Percentiles rank a stretch among this genome's conserved stretches.
Conservation (phyloP, 2,888 invertebrate species). For the Ormyrus labotus region DNA sequence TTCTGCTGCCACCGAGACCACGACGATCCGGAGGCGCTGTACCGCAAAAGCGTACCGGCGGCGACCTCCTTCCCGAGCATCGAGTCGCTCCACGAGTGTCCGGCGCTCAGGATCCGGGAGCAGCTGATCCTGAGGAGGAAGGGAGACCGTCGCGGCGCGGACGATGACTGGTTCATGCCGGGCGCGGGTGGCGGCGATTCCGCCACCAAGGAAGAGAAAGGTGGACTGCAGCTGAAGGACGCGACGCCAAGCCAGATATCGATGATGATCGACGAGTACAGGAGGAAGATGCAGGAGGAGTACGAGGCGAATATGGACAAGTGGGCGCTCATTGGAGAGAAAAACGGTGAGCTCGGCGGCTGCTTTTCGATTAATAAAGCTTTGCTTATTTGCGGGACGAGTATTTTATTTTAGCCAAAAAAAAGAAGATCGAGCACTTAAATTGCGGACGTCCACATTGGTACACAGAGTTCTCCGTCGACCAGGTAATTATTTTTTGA, state of each 20-base stretch:
- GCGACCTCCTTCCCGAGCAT: neutral
- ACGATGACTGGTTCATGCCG: neutral
- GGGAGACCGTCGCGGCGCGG: neutral
- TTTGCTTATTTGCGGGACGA: neutral
- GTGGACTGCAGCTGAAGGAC: neutral
- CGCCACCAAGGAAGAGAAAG: neutral
- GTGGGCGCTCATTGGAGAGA: conserved; percentile 34
- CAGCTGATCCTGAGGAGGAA: neutral
- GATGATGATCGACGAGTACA: neutral
- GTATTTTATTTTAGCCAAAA: neutral
- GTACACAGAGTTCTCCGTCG: conserved; percentile 67
- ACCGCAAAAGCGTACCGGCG: neutral
- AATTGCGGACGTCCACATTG: conserved; percentile 60
- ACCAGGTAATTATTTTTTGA: conserved; percentile 60
- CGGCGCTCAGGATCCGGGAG: conserved; percentile 33
- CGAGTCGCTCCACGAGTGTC: conserved; percentile 45
- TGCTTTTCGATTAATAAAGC: neutral
- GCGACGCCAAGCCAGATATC: conserved; percentile 20
- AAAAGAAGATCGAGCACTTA: neutral
- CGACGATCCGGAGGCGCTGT: neutral
- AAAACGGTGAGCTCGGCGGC: conserved; percentile 2
- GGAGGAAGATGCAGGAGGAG: conserved; percentile 12
- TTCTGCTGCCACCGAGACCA: conserved; percentile 35
- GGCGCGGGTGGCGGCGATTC: neutral
- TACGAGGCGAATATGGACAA: conserved; percentile 40